phyloP scores from a whole-genome alignment of 2,888 invertebrate species.

The Temnothorax ravouxi region DNA sequence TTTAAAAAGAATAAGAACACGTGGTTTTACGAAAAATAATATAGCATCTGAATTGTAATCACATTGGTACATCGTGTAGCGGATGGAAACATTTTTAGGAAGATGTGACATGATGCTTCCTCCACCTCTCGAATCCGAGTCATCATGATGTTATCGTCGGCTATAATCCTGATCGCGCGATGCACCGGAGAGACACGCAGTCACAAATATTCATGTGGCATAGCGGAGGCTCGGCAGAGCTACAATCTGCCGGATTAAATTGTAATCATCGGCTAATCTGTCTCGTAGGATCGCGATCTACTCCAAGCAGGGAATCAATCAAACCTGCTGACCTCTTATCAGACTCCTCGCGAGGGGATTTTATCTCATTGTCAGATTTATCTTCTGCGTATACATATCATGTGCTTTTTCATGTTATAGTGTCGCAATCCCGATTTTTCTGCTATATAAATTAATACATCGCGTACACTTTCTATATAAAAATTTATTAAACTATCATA shows the following conservation, averaged over 20 bases:
- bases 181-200: slow-evolving; percentile 36
- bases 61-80: not conserved
- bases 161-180: slow-evolving; percentile 46
- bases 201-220: slow-evolving; percentile 48
- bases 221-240: slow-evolving; percentile 25
- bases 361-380: slow-evolving; percentile 25
- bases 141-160: slow-evolving; percentile 38
- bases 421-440: not conserved
- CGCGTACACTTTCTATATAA: not conserved
- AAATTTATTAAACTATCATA: slow-evolving; percentile 4
- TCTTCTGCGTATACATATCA: not conserved
- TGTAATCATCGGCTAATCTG: slow-evolving; percentile 71
- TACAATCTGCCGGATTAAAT: slow-evolving; percentile 71
- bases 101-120: slow-evolving; percentile 18
- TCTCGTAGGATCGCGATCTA: slow-evolving; percentile 66
- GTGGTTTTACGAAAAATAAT: not conserved
- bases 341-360: slow-evolving; percentile 30
- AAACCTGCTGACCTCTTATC: slow-evolving; percentile 51
- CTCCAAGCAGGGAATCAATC: slow-evolving; percentile 66
- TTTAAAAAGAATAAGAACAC: not conserved
- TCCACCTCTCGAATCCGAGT: slow-evolving; percentile 28
- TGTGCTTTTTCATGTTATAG: not conserved
- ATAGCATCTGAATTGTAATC: not conserved
- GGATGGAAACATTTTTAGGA: slow-evolving; percentile 24
- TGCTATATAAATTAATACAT: not conserved